phyloP scores from a whole-genome alignment of 2,113 vertebrate genomes.

The Lycocorax pyrrhopterus region DNA sequence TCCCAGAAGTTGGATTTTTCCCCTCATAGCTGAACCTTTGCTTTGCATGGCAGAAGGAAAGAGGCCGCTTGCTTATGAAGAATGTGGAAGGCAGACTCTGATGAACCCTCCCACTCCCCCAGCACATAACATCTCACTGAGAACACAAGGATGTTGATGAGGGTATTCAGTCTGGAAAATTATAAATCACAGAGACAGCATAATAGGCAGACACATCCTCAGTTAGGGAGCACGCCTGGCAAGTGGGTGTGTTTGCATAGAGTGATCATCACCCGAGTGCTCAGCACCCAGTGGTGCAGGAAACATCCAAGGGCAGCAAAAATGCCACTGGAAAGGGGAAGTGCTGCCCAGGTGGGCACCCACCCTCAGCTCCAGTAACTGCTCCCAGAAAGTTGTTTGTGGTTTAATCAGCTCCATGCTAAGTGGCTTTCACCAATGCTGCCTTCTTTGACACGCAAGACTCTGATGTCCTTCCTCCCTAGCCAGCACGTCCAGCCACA shows the following conservation, averaged over 20 bases:
- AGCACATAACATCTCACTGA: neutral
- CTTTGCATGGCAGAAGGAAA: neutral
- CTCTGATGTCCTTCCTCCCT: neutral
- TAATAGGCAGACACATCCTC: neutral
- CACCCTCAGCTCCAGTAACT: neutral
- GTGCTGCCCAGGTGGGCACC: neutral
- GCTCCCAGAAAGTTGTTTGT: neutral
- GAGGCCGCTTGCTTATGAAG: neutral
- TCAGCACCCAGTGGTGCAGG: neutral
- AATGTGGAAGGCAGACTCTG: neutral
- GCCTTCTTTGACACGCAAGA: neutral
- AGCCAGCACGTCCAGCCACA: neutral
- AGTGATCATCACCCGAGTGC: accelerated
- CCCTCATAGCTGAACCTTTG: neutral
- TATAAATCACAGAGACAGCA: neutral
- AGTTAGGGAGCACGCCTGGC: neutral
- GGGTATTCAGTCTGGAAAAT: neutral
- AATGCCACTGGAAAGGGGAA: neutral
- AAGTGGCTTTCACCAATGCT: neutral
- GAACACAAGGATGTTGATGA: neutral
- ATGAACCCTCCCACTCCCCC: neutral
- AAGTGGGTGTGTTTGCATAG: neutral
- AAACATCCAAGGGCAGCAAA: neutral
- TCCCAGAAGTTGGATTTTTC: neutral
- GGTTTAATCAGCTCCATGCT: neutral